A percentile compares a stretch with the other conserved stretches of the same genome.
Evolutionary conservation across 2,113 vertebrate genomes (phyloP).

Genomic region (Cariama cristata): DNA sequence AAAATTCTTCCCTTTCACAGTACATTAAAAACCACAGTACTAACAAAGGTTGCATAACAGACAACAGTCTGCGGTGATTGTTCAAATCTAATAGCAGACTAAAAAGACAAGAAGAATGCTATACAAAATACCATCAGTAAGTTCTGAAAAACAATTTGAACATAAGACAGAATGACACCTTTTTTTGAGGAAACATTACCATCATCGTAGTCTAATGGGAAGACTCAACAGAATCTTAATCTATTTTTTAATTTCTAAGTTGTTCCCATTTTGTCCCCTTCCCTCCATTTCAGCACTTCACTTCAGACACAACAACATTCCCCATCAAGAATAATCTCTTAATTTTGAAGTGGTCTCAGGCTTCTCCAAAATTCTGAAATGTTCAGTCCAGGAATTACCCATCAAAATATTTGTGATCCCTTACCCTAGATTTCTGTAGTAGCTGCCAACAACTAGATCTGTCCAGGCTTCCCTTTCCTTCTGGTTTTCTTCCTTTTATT

Average conservation of each 20-base stretch:
- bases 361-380: not conserved
- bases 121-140: not conserved
- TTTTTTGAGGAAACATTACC: not conserved
- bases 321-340: not conserved
- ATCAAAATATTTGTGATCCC: not conserved
- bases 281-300: not conserved
- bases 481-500: not conserved
- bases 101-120: not conserved
- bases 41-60: not conserved
- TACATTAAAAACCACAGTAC: not conserved
- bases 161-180: accelerated
- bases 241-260: not conserved
- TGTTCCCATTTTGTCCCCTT: not conserved
- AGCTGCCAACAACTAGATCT: not conserved
- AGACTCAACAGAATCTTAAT: not conserved
- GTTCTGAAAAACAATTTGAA: not conserved
- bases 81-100: not conserved
- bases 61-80: not conserved
- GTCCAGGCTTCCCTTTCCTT: accelerated
- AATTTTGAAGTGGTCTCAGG: not conserved
- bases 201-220: not conserved
- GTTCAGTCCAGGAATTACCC: not conserved
- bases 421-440: not conserved
- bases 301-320: not conserved
- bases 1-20: not conserved